These are phyloP conservation scores for Diachasmimorpha longicaudata DNA, from an alignment of 1,140 invertebrate species.

Conservation along the genomic window DNA sequence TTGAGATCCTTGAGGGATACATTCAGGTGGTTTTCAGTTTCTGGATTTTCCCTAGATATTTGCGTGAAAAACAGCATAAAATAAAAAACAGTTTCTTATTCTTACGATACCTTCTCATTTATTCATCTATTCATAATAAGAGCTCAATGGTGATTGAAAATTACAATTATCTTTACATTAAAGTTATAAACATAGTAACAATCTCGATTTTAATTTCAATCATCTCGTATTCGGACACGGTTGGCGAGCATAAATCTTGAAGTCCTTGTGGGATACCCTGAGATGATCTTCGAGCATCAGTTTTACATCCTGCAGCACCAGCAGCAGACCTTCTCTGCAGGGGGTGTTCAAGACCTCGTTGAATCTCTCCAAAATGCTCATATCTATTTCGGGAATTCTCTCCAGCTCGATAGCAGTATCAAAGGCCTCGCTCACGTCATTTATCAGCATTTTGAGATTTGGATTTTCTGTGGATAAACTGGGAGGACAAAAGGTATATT, in stretches of 20 bases:
- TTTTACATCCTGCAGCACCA: conserved; percentile 36
- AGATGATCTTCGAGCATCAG: conserved; percentile 32
- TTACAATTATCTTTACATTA: neutral
- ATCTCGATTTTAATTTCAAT: conserved; percentile 32
- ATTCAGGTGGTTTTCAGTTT: too few relatives aligned
- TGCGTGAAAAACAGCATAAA: too few relatives aligned
- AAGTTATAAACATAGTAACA: conserved; percentile 52
- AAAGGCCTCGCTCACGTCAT: conserved; percentile 24
- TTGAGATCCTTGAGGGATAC: too few relatives aligned
- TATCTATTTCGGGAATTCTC: conserved; percentile 39
- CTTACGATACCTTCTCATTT: too few relatives aligned
- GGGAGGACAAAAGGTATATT: conserved; percentile 15
- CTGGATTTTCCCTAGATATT: too few relatives aligned
- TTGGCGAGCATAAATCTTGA: conserved; percentile 34
- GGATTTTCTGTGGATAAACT: conserved; percentile 11
- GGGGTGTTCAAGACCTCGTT: conserved; percentile 29
- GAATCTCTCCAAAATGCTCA: conserved; percentile 33
- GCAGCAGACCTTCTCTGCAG: conserved; percentile 32
- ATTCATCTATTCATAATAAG: too few relatives aligned
- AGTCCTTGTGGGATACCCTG: conserved; percentile 33
- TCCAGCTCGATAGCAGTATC: conserved; percentile 34
- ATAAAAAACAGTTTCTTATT: too few relatives aligned
- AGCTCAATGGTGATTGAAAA: too few relatives aligned
- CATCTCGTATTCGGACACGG: conserved; percentile 40
- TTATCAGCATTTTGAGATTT: conserved; percentile 29